Evolutionary conservation across 2,113 vertebrate genomes (phyloP).

Genomic region (Periophthalmodon schlosseri): DNA sequence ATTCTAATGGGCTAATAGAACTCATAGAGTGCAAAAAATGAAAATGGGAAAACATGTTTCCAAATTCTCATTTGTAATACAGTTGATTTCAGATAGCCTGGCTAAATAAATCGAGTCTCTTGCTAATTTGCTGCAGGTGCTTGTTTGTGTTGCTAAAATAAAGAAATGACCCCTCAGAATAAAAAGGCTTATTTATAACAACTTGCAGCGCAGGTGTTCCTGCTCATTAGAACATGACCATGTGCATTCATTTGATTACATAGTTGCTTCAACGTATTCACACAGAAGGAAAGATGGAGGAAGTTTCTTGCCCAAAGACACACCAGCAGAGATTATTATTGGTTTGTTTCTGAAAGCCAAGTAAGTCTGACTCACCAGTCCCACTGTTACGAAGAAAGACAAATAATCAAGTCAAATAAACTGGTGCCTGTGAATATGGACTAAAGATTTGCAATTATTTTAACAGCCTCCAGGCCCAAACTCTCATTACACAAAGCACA

Average conservation of each 20-base stretch:
- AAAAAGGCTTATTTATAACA: background rate
- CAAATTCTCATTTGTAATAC: background rate
- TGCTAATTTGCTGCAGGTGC: background rate
- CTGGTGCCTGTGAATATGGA: background rate
- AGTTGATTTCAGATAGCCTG: background rate
- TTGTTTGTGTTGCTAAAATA: background rate
- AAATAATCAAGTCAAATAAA: constrained; percentile 4
- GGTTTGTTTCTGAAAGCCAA: background rate
- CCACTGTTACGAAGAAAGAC: background rate
- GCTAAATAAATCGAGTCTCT: background rate
- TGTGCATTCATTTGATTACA: no score
- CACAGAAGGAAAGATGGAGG: no score
- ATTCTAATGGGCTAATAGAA: no score
- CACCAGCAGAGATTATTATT: background rate
- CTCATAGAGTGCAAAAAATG: no score
- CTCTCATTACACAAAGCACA: constrained; percentile 20
- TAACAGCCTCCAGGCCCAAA: constrained; percentile 29
- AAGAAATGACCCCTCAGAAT: background rate
- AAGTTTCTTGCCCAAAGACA: no score
- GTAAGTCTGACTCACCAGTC: background rate
- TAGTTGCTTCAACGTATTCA: no score
- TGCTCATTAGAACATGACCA: background rate
- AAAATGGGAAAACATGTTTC: no score
- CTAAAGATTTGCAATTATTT: constrained; percentile 17
- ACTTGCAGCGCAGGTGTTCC: background rate